phyloP scores from a whole-genome alignment of 2,797 vertebrate species.

The Anomalospiza imberbis region DNA sequence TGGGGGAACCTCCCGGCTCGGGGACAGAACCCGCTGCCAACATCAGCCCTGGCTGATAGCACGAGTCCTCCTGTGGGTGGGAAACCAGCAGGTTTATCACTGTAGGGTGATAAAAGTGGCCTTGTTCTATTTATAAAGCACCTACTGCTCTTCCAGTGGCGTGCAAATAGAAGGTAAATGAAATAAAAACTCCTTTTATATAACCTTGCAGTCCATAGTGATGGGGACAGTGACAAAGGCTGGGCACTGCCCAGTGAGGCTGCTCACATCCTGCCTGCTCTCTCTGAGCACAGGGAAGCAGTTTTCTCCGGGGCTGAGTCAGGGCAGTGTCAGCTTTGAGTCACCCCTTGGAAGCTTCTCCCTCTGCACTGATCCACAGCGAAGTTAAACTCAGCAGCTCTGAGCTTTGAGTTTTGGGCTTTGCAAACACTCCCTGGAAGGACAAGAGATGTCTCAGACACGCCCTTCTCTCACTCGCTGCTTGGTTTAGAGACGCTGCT shows the following conservation, averaged over 20 bases:
- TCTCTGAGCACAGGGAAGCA: neutral
- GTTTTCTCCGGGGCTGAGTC: neutral
- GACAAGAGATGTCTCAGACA: neutral
- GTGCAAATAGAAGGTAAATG: neutral
- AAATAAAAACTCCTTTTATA: neutral
- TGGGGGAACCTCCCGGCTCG: neutral
- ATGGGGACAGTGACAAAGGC: neutral
- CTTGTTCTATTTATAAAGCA: neutral
- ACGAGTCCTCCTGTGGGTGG: neutral
- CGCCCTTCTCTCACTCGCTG: neutral
- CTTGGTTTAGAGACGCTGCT: neutral
- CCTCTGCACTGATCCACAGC: accelerated
- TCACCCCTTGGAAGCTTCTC: neutral
- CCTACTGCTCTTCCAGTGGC: neutral
- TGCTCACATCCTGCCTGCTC: neutral
- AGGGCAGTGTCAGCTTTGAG: neutral
- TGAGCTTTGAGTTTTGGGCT: neutral
- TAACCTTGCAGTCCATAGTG: neutral
- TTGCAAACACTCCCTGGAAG: neutral
- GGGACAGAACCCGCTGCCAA: neutral
- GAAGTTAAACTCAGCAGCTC: neutral
- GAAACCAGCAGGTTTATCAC: neutral
- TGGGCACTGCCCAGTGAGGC: neutral
- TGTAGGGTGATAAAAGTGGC: neutral
- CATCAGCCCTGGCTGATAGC: neutral